Evolutionary conservation across 1,140 invertebrate genomes (phyloP), one percentile per base, ranked within the genome.

Genomic region (Caenorhabditis remanei): DNA sequence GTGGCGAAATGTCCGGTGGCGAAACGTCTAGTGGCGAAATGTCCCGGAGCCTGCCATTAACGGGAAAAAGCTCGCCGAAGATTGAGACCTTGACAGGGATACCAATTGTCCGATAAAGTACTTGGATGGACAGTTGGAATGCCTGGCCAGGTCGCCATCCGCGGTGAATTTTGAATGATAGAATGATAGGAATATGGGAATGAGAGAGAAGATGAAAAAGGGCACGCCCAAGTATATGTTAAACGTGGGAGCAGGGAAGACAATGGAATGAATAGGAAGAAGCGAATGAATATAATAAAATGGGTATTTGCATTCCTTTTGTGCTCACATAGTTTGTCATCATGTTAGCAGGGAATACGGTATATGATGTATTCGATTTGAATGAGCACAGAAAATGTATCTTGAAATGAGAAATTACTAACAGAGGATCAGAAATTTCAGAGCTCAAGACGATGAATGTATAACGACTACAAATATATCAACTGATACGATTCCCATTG

Each of bases 1-100:
- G n/a, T n/a, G n/a, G n/a, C n/a, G n/a, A n/a, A n/a, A n/a, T n/a
- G n/a, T n/a, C n/a, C n/a, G n/a, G n/a, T n/a, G n/a, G n/a, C n/a
- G n/a, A n/a, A n/a, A n/a, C n/a, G n/a, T n/a, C n/a, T n/a, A n/a
- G n/a, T n/a, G n/a, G n/a, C n/a, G n/a, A n/a, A n/a, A n/a, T n/a
- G n/a, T n/a, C n/a, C n/a, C n/a, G n/a, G n/a, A n/a, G n/a, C n/a
- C 32, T 32, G 32, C 32, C 32, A 32, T 32, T 58, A 58, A 19
- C 13, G n/a, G 14, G n/a, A 21, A 16, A 19, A 58, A 40, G 7
- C 50, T 53, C 50, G 21, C 67, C 9, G n/a, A 46, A 4, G 43
- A 75, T 75, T 75, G 67, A 75, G 67, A 75, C 67, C 67, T 46
- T n/a, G 67, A 75, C 67, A 75, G 43, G 67, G 67, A 75, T 75